These are phyloP conservation scores for Ara ararauna DNA, from an alignment of 2,797 vertebrate species.

Conservation along the genomic window DNA sequence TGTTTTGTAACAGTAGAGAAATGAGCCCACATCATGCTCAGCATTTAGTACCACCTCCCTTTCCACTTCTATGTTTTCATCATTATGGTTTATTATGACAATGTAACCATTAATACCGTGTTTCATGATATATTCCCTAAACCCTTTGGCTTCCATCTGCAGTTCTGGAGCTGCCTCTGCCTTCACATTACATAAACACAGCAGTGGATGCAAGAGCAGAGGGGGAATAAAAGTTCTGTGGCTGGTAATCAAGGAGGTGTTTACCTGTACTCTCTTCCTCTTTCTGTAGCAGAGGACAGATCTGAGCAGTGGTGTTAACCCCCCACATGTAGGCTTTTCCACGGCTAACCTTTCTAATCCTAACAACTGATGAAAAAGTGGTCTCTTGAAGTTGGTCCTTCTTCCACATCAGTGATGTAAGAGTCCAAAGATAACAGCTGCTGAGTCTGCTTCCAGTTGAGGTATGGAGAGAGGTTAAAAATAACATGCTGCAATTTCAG, in stretches of 20 bases:
- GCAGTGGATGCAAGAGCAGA: neutral
- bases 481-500: neutral
- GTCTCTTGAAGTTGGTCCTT: neutral
- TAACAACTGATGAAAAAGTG: neutral
- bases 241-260: neutral
- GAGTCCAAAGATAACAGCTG: neutral
- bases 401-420: neutral
- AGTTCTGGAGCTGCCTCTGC: neutral
- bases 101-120: neutral
- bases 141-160: neutral
- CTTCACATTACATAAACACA: neutral
- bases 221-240: neutral
- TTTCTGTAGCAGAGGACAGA: neutral
- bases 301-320: neutral
- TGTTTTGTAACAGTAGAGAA: neutral
- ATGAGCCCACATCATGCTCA: neutral
- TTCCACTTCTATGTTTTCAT: neutral
- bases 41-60: neutral
- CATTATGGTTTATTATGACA: neutral
- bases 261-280: neutral
- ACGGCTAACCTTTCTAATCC: neutral
- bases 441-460: neutral
- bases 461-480: neutral
- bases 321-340: neutral
- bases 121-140: neutral